phyloP scores from a whole-genome alignment of 2,888 invertebrate species.

The Eupithecia subfuscata region DNA sequence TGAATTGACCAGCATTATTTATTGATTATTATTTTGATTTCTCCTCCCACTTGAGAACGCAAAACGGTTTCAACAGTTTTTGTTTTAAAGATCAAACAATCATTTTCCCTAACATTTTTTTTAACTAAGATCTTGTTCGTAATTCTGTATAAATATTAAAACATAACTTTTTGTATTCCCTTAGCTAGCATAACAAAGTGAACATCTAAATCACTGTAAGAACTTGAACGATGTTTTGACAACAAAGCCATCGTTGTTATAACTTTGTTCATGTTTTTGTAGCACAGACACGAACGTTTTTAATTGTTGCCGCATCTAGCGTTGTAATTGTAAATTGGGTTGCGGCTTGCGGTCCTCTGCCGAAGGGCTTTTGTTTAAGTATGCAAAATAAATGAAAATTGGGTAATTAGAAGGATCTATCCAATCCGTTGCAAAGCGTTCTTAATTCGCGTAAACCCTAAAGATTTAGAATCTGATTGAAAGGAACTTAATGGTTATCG shows the following conservation, averaged over 20 bases:
- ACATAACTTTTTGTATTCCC: neutral
- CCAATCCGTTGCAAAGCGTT: neutral
- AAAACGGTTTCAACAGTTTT: neutral
- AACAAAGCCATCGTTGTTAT: neutral
- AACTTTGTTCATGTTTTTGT: neutral
- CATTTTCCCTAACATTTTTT: too few species aligned
- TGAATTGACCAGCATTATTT: neutral
- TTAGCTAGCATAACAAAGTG: neutral
- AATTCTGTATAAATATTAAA: too few species aligned
- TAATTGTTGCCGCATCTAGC: neutral
- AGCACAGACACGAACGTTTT: neutral
- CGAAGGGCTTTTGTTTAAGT: neutral
- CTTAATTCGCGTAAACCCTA: neutral
- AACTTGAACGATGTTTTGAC: neutral
- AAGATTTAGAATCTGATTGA: too few species aligned
- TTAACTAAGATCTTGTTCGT: too few species aligned
- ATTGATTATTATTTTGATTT: neutral
- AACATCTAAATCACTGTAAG: neutral
- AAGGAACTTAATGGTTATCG: too few species aligned
- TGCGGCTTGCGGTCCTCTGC: neutral
- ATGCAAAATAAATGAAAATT: neutral
- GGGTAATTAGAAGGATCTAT: neutral
- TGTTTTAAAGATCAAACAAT: neutral
- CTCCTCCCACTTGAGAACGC: neutral
- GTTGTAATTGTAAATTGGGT: conserved; percentile 1